Conservation (phyloP, 2,888 invertebrate species). For the Uloborus plumipes region DNA sequence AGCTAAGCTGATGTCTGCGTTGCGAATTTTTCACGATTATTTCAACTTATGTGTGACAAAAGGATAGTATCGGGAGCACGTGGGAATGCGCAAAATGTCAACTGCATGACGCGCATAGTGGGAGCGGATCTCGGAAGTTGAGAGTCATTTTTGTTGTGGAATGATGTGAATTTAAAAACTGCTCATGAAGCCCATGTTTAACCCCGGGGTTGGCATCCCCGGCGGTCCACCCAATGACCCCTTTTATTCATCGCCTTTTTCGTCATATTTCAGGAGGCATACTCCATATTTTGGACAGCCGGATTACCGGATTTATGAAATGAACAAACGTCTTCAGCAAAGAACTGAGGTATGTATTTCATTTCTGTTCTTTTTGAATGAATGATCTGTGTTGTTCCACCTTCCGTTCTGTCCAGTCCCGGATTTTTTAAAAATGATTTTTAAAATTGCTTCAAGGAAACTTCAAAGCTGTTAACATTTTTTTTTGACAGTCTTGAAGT, state of each 20-base stretch:
- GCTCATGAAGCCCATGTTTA: constrained; percentile 63
- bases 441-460: no score
- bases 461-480: no score
- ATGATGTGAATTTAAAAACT: constrained; percentile 11
- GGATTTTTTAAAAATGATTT: no score
- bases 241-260: constrained; percentile 65
- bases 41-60: no score
- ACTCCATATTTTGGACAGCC: constrained; percentile 94
- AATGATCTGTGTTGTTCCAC: no score
- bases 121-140: not conserved
- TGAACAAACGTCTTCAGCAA: constrained; percentile 97
- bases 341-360: constrained; percentile 84
- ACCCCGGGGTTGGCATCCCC: constrained; percentile 58
- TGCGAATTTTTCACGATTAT: no score
- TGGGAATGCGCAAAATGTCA: no score
- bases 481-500: no score
- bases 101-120: no score
- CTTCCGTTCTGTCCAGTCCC: no score
- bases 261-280: constrained; percentile 78
- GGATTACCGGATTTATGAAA: constrained; percentile 98
- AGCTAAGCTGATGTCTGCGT: no score
- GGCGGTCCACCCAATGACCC: constrained; percentile 63
- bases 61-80: no score
- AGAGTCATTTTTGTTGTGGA: not conserved
- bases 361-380: not conserved